Evolutionary conservation across 2,797 vertebrate genomes (phyloP).

Genomic region (Anisognathus igniventris): DNA sequence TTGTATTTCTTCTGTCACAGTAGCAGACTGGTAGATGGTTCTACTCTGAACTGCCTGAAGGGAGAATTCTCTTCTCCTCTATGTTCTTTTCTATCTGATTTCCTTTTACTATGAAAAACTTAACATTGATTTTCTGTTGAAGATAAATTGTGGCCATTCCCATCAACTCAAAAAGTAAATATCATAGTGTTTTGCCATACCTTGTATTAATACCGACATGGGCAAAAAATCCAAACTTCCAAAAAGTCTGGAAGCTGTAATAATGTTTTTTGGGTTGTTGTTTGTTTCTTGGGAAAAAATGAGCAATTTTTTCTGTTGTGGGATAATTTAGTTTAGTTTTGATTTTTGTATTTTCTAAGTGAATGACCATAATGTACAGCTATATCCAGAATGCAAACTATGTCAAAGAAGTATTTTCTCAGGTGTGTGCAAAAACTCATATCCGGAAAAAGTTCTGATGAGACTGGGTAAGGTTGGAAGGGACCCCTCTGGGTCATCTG

Average conservation of each 20-base stretch:
- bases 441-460: not conserved
- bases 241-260: not conserved
- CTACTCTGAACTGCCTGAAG: not conserved
- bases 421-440: not conserved
- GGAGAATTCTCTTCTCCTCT: not conserved
- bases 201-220: not conserved
- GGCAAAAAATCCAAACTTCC: not conserved
- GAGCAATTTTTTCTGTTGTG: not conserved
- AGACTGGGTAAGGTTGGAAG: not conserved
- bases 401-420: not conserved
- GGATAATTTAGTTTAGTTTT: not conserved
- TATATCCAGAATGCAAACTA: not conserved
- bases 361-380: not conserved
- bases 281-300: not conserved
- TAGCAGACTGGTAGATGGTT: not conserved
- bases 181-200: not conserved
- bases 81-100: not conserved
- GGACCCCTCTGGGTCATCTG: fast-evolving
- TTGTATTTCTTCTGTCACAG: not conserved
- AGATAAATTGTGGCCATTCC: not conserved
- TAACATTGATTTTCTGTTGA: not conserved
- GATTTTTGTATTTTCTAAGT: not conserved
- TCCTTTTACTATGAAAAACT: not conserved
- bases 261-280: not conserved
- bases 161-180: not conserved